A percentile compares a stretch with the other conserved stretches of the same genome.
phyloP scores from a whole-genome alignment of 2,113 vertebrate genomes.

The Craseonycteris thonglongyai region DNA sequence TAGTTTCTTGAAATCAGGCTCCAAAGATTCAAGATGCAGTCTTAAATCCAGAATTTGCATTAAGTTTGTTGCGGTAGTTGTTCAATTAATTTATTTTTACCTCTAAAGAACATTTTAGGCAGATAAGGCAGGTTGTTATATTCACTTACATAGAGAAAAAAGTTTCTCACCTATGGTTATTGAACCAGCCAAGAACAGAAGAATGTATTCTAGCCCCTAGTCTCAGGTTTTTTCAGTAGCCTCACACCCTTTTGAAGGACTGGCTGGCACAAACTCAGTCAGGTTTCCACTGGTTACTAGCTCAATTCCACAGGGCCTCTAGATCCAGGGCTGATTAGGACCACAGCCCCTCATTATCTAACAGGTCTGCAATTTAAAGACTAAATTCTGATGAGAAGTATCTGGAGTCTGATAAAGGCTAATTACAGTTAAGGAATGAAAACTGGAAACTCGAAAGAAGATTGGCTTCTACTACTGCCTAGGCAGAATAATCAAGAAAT shows the following conservation, averaged over 20 bases:
- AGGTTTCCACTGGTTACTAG: not conserved
- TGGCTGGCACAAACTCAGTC: not conserved
- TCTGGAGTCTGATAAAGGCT: constrained; percentile 50
- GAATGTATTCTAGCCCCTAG: not conserved
- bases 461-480: constrained; percentile 63
- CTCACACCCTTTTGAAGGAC: not conserved
- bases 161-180: not conserved
- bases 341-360: not conserved
- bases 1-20: no score
- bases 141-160: not conserved
- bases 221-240: not conserved
- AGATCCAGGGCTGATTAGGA: not conserved
- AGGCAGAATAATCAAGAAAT: constrained; percentile 70
- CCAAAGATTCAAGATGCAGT: not conserved
- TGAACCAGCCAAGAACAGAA: not conserved
- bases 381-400: constrained; percentile 41
- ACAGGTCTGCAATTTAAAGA: constrained; percentile 12
- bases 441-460: constrained; percentile 60
- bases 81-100: not conserved
- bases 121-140: not conserved
- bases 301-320: not conserved
- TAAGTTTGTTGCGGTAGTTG: not conserved
- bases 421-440: constrained; percentile 64
- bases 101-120: not conserved
- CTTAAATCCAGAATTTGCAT: not conserved